Evolutionary conservation across 2,113 vertebrate genomes (phyloP), one percentile per base, ranked within the genome.

Genomic region (Paracanthobrama guichenoti): DNA sequence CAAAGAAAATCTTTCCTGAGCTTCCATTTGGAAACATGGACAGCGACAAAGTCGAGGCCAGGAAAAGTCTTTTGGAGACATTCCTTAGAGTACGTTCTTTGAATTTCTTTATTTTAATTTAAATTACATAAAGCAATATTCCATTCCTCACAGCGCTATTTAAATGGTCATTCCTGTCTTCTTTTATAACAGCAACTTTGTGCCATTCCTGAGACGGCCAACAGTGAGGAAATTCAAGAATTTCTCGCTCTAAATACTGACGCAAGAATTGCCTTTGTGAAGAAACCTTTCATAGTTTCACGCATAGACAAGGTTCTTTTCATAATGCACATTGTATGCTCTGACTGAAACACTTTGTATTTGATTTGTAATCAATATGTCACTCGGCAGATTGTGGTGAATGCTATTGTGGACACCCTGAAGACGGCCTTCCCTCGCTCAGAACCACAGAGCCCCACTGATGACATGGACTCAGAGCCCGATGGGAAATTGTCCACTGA

Each of bases 1-100:
- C 98, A 75, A 99, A 98, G 94, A 99, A 98, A 84, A 92, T 99
- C 35, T 98, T 99, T 90, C 98, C 98, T 2, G 98, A 99, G 81
- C 96, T 99, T 83, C 98, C 98, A 0, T 99, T 99, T 92, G 98
- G 97, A 88, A 99, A 99, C 89, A 99, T 99, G 98, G 98, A 99
- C 92, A 98, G 95, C 1, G 98, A 99, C 75, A 96, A 95, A 92
- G 97, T 99, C 4, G 98, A 99, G 90, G 97, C 98, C 88, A 94
- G 98, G 66, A 98, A 97, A 92, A 94, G 96, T 71, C 94, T 98
- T 35, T 89, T 99, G 62, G 97, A 99, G 84, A 96, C 96, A 8
- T 99, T 99, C 87, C 88, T 99, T 14, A 97, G 97, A 95, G 98
- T 98, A 26, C 11, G 87, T 84, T 62, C 16, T 55, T 72, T 64